Evolutionary conservation across 2,113 vertebrate species (phyloP), one percentile per base, ranked within the genome.

Genomic region (Turnix velox): DNA sequence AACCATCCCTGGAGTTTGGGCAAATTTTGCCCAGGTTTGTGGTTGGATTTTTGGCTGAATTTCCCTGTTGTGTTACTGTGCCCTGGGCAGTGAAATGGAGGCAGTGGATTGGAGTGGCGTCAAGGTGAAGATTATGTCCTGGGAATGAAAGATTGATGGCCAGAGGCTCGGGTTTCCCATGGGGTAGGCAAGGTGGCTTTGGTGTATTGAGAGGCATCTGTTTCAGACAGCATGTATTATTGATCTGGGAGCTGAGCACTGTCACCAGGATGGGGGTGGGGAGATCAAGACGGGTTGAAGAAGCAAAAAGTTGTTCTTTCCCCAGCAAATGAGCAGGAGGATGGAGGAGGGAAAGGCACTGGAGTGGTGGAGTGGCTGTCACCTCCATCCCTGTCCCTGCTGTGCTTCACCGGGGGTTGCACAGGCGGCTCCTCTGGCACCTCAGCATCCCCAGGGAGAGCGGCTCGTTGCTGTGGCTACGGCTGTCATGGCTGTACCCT

Each of bases 71-170:
- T 66, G 30, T 67, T 55, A 2, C 59, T 33, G 39, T 45, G 75
- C 19, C 83, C 54, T 0, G 2, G 72, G 18, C 10, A 4, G 46
- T 84, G 94, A 89, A 94, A 94, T 80, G 67, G 79, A 92, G 84
- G 61, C 87, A 67, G 89, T 49, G 9, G 0, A 77, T 62, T 81
- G 59, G 81, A 93, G 74, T 74, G 2, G 0, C 90, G n/a, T 88
- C 33, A 18, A 57, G 51, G 42, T 59, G 88, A 83, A 69, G 89
- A 93, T 84, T 39, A 94, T 54, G 76, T 83, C 63, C 71, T 24
- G 87, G 81, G 77, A 80, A 97, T 97, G 93, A 97, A 97, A 97
- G 95, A 97, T 97, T 97, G 94, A 97, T 97, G 95, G 84, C 91
- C 0, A 0, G 37, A 63, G 84, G 89, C 86, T 97, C 94, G 1